phyloP scores from a whole-genome alignment of 1,140 invertebrate genomes.

The Cydia fagiglandana region DNA sequence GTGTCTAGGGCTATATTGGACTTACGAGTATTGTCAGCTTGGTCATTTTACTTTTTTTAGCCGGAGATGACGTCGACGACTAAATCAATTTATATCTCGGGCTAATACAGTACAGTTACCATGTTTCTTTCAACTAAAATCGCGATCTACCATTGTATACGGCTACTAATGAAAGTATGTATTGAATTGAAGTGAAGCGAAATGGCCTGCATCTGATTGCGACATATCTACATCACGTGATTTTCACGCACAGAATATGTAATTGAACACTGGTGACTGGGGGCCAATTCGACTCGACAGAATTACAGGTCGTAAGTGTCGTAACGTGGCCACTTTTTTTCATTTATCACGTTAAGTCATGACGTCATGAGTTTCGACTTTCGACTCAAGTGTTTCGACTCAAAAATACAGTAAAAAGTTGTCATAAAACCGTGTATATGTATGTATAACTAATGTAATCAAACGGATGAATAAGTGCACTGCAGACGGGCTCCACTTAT shows the following conservation, averaged over 20 bases:
- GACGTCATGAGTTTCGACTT: too few relatives aligned
- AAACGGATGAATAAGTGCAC: too few relatives aligned
- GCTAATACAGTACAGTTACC: not conserved
- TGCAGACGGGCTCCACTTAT: too few relatives aligned
- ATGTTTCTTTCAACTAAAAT: not conserved
- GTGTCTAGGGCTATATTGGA: slow-evolving; percentile 9
- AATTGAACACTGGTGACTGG: not conserved
- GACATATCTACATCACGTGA: not conserved
- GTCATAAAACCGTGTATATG: too few relatives aligned
- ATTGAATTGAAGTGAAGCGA: not conserved
- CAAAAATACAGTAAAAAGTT: too few relatives aligned
- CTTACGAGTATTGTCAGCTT: not conserved
- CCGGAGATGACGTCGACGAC: not conserved
- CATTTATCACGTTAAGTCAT: too few relatives aligned
- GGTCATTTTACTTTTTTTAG: not conserved
- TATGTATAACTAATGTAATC: too few relatives aligned
- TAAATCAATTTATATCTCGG: not conserved
- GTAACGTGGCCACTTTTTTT: too few relatives aligned
- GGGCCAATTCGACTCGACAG: not conserved
- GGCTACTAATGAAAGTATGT: slow-evolving; percentile 7
- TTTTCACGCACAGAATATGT: not conserved
- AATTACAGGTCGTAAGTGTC: too few relatives aligned
- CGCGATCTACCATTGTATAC: not conserved
- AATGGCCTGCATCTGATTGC: slow-evolving; percentile 9
- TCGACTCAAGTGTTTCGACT: too few relatives aligned